These are phyloP conservation scores for Beroe forskalii DNA, from an alignment of 37 sponge, comb jelly and placozoan species.

Conservation along the genomic window DNA sequence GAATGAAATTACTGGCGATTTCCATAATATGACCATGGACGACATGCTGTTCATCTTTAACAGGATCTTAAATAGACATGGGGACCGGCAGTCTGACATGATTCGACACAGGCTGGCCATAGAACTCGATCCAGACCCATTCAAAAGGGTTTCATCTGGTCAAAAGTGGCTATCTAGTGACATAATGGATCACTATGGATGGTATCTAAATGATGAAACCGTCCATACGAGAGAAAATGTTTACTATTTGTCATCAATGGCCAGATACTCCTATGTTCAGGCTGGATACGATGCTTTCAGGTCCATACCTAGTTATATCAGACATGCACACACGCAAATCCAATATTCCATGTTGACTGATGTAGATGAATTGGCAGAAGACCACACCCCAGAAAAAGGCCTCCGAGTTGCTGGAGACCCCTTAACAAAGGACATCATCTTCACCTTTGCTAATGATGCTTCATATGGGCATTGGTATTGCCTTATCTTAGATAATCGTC, in stretches of 20 bases:
- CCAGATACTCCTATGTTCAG: neutral
- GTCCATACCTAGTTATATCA: neutral
- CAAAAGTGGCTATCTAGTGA: neutral
- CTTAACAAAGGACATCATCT: neutral
- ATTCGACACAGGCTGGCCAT: neutral
- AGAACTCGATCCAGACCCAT: constrained; percentile 3
- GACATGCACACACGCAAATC: neutral
- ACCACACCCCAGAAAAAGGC: neutral
- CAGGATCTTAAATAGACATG: neutral
- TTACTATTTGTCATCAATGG: neutral
- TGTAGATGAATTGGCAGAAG: neutral
- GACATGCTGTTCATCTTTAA: neutral
- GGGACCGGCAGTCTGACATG: neutral
- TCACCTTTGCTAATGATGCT: neutral
- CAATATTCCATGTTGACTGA: neutral
- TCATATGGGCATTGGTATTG: neutral
- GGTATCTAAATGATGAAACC: neutral
- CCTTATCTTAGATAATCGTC: neutral
- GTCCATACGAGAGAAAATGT: neutral
- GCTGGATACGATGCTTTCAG: neutral
- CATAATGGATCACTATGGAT: neutral
- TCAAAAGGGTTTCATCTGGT: neutral
- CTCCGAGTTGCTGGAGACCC: neutral
- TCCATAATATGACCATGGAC: neutral
- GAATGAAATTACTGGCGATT: neutral